Evolutionary conservation across 2,797 vertebrate species (phyloP).

Genomic region (Carduelis carduelis): DNA sequence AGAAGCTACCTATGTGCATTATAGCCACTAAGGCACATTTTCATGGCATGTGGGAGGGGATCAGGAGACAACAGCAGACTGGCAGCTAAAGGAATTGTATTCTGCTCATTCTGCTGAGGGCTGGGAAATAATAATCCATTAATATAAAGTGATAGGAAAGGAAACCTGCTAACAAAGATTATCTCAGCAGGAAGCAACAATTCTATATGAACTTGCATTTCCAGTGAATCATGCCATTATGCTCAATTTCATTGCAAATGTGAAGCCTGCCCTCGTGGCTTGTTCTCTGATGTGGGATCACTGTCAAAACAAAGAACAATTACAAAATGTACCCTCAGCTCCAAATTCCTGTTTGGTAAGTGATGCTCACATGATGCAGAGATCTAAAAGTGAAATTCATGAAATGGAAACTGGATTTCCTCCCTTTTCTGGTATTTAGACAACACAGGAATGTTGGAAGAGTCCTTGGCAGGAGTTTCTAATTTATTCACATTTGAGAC

Average conservation of each 20-base stretch:
- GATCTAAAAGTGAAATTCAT: background rate
- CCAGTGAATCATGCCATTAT: slow-evolving; percentile 25
- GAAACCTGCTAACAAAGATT: slow-evolving; percentile 22
- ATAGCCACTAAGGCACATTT: background rate
- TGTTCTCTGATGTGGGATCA: background rate
- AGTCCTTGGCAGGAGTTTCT: background rate
- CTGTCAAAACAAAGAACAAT: slow-evolving; percentile 23
- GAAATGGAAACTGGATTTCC: background rate
- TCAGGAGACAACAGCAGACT: background rate
- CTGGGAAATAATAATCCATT: background rate
- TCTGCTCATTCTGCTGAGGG: background rate
- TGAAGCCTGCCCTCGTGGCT: background rate
- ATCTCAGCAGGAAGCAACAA: slow-evolving; percentile 27
- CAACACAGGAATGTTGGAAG: background rate
- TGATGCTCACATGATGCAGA: background rate
- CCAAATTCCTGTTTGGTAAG: background rate
- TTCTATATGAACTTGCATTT: slow-evolving; percentile 9
- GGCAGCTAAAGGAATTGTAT: background rate
- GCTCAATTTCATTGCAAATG: background rate
- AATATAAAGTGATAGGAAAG: background rate
- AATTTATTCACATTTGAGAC: background rate
- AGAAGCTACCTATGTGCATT: background rate
- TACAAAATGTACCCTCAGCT: background rate
- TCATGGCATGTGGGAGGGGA: background rate
- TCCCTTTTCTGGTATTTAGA: background rate